phyloP scores from a whole-genome alignment of 2,888 invertebrate species.

The Xanthia icteritia region DNA sequence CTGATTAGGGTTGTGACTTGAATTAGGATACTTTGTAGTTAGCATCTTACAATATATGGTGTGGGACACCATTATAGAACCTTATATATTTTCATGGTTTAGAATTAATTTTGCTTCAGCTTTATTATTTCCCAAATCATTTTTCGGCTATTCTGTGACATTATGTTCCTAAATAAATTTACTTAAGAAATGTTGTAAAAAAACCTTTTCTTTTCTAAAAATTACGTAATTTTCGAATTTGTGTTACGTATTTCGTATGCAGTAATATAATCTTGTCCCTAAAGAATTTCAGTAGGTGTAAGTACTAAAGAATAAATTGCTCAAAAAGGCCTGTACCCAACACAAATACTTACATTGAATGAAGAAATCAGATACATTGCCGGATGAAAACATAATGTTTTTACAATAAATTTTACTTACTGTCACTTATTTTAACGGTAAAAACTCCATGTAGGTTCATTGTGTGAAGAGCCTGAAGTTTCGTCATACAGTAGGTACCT shows the following conservation, averaged over 20 bases:
- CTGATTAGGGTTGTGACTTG: conserved; percentile 43
- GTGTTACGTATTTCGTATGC: neutral
- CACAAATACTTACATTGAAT: neutral
- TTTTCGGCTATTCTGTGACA: neutral
- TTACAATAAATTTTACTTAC: conserved; percentile 46
- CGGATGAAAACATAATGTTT: conserved; percentile 9
- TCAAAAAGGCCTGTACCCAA: neutral
- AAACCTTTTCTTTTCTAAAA: neutral
- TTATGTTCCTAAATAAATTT: neutral
- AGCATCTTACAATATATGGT: conserved; percentile 7
- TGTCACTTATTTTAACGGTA: conserved; percentile 20
- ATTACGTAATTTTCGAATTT: conserved; percentile 1
- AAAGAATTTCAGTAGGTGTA: conserved; percentile 34
- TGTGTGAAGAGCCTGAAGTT: conserved; percentile 2
- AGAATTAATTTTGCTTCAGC: neutral
- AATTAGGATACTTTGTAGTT: conserved; percentile 27
- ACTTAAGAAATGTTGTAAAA: too few relatives aligned
- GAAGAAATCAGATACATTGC: conserved; percentile 50
- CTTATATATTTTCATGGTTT: neutral
- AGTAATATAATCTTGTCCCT: conserved; percentile 25
- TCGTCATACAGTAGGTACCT: neutral
- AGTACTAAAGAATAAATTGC: conserved; percentile 41
- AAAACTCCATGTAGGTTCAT: neutral
- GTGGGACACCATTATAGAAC: neutral
- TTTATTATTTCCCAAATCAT: neutral